Percentiles rank a stretch among this genome's conserved stretches.
phyloP scores from a whole-genome alignment of 2,797 vertebrate species.

The Momotus momota region DNA sequence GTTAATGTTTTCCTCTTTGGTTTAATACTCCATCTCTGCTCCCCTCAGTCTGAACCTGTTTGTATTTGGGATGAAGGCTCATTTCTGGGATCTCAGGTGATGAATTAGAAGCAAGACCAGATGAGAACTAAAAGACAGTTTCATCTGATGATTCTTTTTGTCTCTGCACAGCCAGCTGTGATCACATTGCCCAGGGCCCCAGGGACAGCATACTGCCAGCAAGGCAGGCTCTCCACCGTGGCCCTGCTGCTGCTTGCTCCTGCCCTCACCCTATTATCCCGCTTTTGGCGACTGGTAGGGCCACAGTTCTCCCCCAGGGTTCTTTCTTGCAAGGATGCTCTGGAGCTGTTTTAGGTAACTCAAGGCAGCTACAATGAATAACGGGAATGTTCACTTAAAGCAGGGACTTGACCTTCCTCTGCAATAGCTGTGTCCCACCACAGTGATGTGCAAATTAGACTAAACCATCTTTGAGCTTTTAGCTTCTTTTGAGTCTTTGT shows the following conservation, averaged over 20 bases:
- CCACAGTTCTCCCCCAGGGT: fast-evolving
- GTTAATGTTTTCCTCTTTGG: not conserved
- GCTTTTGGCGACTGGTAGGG: not conserved
- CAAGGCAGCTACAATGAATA: not conserved
- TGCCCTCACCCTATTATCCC: not conserved
- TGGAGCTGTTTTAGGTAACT: not conserved
- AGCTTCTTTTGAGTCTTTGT: not conserved
- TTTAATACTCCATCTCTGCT: not conserved
- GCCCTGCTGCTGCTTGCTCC: not conserved
- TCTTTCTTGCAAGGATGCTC: not conserved
- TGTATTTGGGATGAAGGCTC: not conserved
- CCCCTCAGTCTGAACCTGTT: not conserved
- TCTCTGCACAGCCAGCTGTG: not conserved
- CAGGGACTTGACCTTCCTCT: not conserved
- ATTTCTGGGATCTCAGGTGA: not conserved
- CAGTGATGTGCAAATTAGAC: not conserved
- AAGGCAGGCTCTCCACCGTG: not conserved
- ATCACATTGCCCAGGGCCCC: not conserved
- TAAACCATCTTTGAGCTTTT: not conserved
- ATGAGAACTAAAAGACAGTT: not conserved
- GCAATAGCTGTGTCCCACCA: fast-evolving
- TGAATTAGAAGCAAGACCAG: not conserved
- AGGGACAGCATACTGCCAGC: not conserved
- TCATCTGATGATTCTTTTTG: not conserved
- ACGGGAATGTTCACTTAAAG: fast-evolving